These are phyloP conservation scores for Volucella bombylans DNA, from an alignment of 2,888 invertebrate species.

Conservation along the genomic window DNA sequence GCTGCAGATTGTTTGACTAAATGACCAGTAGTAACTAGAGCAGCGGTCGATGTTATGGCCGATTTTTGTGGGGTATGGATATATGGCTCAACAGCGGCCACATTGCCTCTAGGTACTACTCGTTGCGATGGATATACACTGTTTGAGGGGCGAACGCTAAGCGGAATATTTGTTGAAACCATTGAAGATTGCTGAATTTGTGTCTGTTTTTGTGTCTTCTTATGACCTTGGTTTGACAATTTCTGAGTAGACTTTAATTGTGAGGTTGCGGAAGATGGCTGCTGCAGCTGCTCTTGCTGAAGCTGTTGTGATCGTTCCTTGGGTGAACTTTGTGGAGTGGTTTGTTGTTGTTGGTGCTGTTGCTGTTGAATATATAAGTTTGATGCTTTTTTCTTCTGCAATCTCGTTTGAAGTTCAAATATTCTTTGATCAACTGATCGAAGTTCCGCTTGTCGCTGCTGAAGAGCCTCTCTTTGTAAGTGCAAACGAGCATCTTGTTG, in stretches of 20 bases:
- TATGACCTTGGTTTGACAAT: slow-evolving; percentile 33
- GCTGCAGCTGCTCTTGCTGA: slow-evolving; percentile 69
- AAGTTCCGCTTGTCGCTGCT: slow-evolving; percentile 95
- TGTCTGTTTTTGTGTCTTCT: slow-evolving; percentile 74
- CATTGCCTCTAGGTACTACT: slow-evolving; percentile 86
- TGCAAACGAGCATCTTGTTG: slow-evolving; percentile 95
- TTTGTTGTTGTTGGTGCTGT: slow-evolving; percentile 73
- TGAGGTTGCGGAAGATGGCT: slow-evolving; percentile 56
- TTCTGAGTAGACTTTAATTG: slow-evolving; percentile 66
- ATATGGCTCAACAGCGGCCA: slow-evolving; percentile 94
- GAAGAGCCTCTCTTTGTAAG: slow-evolving; percentile 93
- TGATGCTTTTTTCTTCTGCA: slow-evolving; percentile 93
- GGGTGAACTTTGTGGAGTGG: slow-evolving; percentile 77
- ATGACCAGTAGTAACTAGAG: slow-evolving; percentile 81
- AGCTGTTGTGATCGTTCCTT: slow-evolving; percentile 76
- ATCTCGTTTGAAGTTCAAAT: slow-evolving; percentile 94
- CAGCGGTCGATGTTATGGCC: slow-evolving; percentile 82
- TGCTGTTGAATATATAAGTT: slow-evolving; percentile 84
- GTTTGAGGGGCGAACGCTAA: slow-evolving; percentile 76
- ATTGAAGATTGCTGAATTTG: slow-evolving; percentile 74
- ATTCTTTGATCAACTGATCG: slow-evolving; percentile 95
- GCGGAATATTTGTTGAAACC: slow-evolving; percentile 69
- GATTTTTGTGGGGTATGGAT: slow-evolving; percentile 89
- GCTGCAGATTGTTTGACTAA: slow-evolving; percentile 80
- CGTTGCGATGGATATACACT: slow-evolving; percentile 81